phyloP scores from a whole-genome alignment of 2,113 vertebrate genomes.

The Pelmatolapia mariae region DNA sequence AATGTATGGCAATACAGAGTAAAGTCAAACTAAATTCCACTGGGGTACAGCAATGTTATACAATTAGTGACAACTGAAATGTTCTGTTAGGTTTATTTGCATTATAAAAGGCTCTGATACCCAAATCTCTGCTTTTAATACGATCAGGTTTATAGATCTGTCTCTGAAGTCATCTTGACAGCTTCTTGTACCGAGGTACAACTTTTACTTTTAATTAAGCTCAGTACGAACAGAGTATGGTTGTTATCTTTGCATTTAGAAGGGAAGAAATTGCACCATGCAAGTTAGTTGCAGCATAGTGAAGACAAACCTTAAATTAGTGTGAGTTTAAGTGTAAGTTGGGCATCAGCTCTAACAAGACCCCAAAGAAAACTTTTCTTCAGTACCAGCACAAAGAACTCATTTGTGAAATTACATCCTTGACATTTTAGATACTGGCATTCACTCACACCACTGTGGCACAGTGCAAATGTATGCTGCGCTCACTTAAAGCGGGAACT shows the following conservation, averaged over 20 bases:
- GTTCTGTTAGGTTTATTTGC: not conserved
- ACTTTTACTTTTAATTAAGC: not conserved
- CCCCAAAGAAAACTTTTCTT: not conserved
- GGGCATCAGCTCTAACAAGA: not conserved
- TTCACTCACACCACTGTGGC: not conserved
- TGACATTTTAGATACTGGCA: not conserved
- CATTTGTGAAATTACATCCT: not conserved
- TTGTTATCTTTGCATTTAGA: not conserved
- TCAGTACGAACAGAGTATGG: not conserved
- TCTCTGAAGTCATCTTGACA: not conserved
- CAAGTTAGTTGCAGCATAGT: not conserved
- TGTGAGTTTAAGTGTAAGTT: not conserved
- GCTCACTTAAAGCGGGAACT: not conserved
- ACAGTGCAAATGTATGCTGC: not conserved
- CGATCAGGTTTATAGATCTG: not conserved
- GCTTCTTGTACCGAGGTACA: not conserved
- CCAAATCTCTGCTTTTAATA: not conserved
- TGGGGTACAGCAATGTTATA: not conserved
- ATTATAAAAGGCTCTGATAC: not conserved
- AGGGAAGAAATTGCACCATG: not conserved
- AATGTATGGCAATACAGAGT: not conserved
- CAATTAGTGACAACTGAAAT: not conserved
- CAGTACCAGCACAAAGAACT: not conserved
- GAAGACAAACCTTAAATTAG: not conserved
- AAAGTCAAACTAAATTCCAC: not conserved